Evolutionary conservation across 2,113 vertebrate genomes (phyloP).

Genomic region (Callipepla californica): DNA sequence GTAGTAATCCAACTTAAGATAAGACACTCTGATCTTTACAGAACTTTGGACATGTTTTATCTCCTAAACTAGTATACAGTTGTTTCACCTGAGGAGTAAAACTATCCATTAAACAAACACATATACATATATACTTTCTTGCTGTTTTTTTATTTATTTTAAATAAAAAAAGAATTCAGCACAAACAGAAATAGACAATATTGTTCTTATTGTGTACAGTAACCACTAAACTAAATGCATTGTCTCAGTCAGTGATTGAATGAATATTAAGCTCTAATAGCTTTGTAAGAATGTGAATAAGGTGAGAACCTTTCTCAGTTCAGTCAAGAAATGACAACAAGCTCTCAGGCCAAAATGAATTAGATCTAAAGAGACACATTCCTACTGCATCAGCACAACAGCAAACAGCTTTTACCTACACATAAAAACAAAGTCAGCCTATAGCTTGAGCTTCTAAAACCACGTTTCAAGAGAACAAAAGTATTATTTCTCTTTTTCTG

Average conservation of each 20-base stretch:
- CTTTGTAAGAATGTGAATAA: not conserved
- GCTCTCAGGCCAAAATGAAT: not conserved
- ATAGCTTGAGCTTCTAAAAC: not conserved
- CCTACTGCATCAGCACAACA: not conserved
- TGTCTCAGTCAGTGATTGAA: not conserved
- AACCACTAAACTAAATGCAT: not conserved
- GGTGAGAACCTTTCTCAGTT: not conserved
- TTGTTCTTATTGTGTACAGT: not conserved
- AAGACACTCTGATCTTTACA: constrained; percentile 30
- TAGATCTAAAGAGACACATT: not conserved
- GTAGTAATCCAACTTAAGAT: constrained; percentile 25
- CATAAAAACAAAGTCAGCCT: not conserved
- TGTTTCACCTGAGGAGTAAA: not conserved
- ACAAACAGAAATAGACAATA: not conserved
- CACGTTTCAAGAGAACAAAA: not conserved
- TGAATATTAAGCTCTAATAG: not conserved
- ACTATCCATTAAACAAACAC: not conserved
- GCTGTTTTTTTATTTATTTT: not conserved
- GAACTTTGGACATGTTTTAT: constrained; percentile 26
- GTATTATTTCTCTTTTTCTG: not conserved
- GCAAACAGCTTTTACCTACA: not conserved
- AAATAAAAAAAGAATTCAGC: not conserved
- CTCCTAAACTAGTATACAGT: not conserved
- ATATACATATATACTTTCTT: not conserved
- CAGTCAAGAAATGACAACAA: not conserved